A percentile compares a stretch with the other conserved stretches of the same genome.
Conservation (phyloP, 92 coral and sea anemone species). For the Plumapathes pennacea region DNA sequence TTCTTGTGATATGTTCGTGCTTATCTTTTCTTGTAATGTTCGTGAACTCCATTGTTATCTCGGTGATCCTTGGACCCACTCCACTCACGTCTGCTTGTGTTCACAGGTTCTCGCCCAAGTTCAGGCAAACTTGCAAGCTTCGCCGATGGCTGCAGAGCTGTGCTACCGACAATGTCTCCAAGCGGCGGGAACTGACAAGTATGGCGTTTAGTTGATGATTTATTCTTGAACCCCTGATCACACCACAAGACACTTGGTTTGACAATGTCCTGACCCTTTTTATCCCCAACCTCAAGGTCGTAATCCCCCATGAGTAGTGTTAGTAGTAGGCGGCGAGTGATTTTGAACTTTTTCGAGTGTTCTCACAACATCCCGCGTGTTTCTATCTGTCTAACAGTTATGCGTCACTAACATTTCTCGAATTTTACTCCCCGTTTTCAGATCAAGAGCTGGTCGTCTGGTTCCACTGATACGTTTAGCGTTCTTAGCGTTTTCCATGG, state of each 20-base stretch:
- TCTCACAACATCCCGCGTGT: too few species aligned
- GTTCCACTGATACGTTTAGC: slow-evolving; percentile 81
- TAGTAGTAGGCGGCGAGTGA: too few species aligned
- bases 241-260: background rate
- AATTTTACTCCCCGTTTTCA: slow-evolving; percentile 3
- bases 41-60: too few species aligned
- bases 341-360: too few species aligned
- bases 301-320: too few species aligned
- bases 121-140: slow-evolving; percentile 66
- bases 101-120: slow-evolving; percentile 76
- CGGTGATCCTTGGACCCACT: too few species aligned
- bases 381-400: too few species aligned
- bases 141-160: slow-evolving; percentile 85
- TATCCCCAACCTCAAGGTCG: too few species aligned
- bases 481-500: slow-evolving; percentile 69
- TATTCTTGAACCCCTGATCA: background rate
- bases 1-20: background rate
- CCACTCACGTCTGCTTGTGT: background rate
- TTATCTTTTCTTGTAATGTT: too few species aligned
- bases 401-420: too few species aligned
- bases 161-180: slow-evolving; percentile 93
- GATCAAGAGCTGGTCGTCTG: slow-evolving; percentile 66
- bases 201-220: too few species aligned
- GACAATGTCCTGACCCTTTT: too few species aligned
- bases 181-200: slow-evolving; percentile 66